Percentiles rank a stretch among this genome's conserved stretches.
phyloP scores from a whole-genome alignment of 2,797 vertebrate genomes.

The Argya squamiceps region DNA sequence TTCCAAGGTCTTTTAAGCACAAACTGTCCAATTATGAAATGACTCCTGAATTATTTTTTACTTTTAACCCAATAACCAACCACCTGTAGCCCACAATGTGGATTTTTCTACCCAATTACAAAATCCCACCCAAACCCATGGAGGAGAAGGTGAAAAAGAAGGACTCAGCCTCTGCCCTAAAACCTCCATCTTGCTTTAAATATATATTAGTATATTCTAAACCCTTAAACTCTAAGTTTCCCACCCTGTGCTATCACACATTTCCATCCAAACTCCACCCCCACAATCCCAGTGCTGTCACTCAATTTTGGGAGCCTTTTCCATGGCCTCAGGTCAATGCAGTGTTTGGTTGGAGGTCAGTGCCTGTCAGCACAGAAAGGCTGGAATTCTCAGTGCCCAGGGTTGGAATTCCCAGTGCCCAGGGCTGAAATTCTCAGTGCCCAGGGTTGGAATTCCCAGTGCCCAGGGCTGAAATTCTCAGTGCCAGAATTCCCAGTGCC shows the following conservation, averaged over 20 bases:
- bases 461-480: too few relatives aligned
- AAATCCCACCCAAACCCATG: background rate
- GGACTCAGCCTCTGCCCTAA: background rate
- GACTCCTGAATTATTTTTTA: background rate
- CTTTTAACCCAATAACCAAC: background rate
- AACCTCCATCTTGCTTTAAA: too few relatives aligned
- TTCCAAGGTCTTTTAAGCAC: background rate
- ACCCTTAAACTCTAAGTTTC: background rate
- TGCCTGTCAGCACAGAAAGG: background rate
- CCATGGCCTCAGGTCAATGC: background rate
- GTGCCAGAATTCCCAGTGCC: too few relatives aligned
- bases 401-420: too few relatives aligned
- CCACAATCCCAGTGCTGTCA: background rate
- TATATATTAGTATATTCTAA: background rate
- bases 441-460: too few relatives aligned
- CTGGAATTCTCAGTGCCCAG: background rate
- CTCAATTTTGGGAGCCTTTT: background rate
- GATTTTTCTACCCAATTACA: background rate
- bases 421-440: too few relatives aligned
- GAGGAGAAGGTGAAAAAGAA: background rate
- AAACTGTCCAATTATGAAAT: background rate
- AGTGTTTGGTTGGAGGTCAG: background rate
- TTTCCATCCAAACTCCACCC: background rate
- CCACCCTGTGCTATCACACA: background rate
- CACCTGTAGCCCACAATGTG: accelerated